phyloP scores from a whole-genome alignment of 2,888 invertebrate species.

The Eupithecia pulchellata region DNA sequence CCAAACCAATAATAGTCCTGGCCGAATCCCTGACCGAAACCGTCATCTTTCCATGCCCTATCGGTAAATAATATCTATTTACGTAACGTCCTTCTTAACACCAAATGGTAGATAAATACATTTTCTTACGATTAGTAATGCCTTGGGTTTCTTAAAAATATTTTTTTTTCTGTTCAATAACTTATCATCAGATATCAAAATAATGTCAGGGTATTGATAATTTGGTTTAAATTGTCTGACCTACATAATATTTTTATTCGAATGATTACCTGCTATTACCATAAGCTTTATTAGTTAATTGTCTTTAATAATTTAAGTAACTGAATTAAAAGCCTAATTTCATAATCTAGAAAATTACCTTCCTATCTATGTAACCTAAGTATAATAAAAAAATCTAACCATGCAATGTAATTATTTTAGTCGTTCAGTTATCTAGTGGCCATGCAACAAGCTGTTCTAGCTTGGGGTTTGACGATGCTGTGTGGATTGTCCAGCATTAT shows the following conservation, averaged over 20 bases:
- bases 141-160: slow-evolving; percentile 52
- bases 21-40: slow-evolving; percentile 20
- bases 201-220: slow-evolving; percentile 64
- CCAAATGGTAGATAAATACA: slow-evolving; percentile 50
- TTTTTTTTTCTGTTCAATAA: slow-evolving; percentile 17
- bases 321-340: background rate
- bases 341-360: background rate
- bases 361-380: too few relatives aligned
- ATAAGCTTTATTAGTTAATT: background rate
- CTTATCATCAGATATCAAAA: slow-evolving; percentile 54
- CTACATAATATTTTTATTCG: background rate
- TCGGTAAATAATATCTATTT: slow-evolving; percentile 36
- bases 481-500: too few relatives aligned
- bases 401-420: too few relatives aligned
- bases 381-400: too few relatives aligned
- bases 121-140: slow-evolving; percentile 41
- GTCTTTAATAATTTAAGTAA: background rate
- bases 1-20: background rate
- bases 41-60: slow-evolving; percentile 33
- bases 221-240: slow-evolving; percentile 25
- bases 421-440: too few relatives aligned
- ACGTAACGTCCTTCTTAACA: slow-evolving; percentile 51
- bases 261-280: background rate
- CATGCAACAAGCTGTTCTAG: too few relatives aligned
- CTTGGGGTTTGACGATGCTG: too few relatives aligned